These are phyloP conservation scores for Eulemur macaco DNA, from an alignment of 2,113 vertebrate genomes.

Conservation along the genomic window DNA sequence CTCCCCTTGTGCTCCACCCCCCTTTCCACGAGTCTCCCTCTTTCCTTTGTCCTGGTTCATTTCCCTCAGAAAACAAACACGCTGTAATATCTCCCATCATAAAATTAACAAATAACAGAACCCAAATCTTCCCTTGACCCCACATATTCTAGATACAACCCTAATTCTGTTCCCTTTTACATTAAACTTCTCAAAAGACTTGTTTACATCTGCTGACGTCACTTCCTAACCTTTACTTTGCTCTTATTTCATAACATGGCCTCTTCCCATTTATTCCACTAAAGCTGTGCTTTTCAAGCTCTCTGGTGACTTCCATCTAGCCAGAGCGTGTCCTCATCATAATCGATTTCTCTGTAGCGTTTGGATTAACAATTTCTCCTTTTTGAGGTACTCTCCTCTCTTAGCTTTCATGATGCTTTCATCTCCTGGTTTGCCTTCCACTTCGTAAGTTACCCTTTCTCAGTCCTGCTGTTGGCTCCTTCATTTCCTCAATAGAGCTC, in stretches of 20 bases:
- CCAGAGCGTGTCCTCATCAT: neutral
- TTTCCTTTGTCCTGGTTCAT: neutral
- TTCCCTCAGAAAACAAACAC: neutral
- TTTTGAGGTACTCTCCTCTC: neutral
- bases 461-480: neutral
- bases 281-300: neutral
- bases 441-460: neutral
- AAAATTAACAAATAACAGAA: slow-evolving; percentile 45
- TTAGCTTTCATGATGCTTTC: neutral
- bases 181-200: neutral
- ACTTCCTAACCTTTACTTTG: neutral
- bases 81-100: neutral
- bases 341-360: neutral
- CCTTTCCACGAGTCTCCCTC: neutral
- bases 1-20: neutral
- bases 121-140: neutral
- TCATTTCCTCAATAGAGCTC: neutral
- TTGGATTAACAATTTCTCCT: neutral
- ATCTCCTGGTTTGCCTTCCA: neutral
- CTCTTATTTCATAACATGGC: neutral
- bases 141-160: neutral
- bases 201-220: neutral
- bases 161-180: neutral
- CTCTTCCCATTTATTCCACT: neutral
- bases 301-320: neutral